phyloP scores from a whole-genome alignment of 2,113 vertebrate genomes.

The Barbus barbus region DNA sequence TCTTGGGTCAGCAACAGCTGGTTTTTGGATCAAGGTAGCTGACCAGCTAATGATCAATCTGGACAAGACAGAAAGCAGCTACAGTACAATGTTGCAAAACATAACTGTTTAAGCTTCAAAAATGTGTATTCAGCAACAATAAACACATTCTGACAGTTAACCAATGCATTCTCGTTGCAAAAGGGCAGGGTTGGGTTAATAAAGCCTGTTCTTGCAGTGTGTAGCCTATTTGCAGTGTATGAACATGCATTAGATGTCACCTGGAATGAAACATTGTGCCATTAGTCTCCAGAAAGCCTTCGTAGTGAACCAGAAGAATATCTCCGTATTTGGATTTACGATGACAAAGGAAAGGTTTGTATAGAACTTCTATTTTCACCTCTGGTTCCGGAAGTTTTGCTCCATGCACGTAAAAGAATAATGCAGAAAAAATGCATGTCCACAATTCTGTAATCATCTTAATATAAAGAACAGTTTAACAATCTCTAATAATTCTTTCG shows the following conservation, averaged over 20 bases:
- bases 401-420: slow-evolving; percentile 69
- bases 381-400: slow-evolving; percentile 89
- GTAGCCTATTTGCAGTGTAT: no score
- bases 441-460: slow-evolving; percentile 69
- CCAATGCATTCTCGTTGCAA: neutral
- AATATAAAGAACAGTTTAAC: neutral
- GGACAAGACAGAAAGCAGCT: neutral
- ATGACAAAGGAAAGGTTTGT: slow-evolving; percentile 89
- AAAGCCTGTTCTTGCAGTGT: neutral
- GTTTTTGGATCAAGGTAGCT: neutral
- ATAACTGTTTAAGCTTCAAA: neutral
- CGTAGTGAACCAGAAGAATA: slow-evolving; percentile 89
- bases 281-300: slow-evolving; percentile 88
- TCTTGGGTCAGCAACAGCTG: neutral
- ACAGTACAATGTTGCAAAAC: neutral
- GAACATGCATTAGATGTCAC: slow-evolving; percentile 71
- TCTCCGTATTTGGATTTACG: slow-evolving; percentile 89
- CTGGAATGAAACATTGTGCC: slow-evolving; percentile 92
- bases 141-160: neutral
- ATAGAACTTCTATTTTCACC: slow-evolving; percentile 88
- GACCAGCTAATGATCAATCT: neutral
- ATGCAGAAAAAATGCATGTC: slow-evolving; percentile 61
- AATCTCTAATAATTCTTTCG: neutral
- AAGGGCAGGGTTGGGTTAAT: neutral
- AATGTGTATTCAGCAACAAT: neutral